Base-by-base conservation (phyloP, 2,888 invertebrate genomes). In the Rhingia rostrata region DNA sequence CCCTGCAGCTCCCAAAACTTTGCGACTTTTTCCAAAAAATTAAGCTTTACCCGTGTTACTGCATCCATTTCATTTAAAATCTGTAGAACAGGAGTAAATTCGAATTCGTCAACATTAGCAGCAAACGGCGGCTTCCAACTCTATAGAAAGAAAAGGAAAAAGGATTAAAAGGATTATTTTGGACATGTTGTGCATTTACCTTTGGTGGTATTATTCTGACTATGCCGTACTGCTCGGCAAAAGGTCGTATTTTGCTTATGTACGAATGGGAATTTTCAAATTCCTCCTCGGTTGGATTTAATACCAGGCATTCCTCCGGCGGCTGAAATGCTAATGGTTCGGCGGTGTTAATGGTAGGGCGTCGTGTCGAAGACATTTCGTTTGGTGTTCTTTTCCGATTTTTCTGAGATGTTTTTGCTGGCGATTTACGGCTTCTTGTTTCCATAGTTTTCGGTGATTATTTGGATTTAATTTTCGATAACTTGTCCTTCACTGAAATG, bases 1-100 rank as follows among this genome's bases (percentile, higher is more conserved):
- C 97, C 98, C 91, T 99, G 99, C 37, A 99, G 93, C 91, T 99
- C 98, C 99, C 99, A 99, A 92, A 99, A 99, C 92, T 98, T 98
- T 33, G 98, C 97, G 88, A 99, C 97, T 92, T 98, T 97, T 91
- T 99, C 98, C 88, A 99, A 93, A 92, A 99, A 99, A 93, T 99
- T 98, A 35, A 99, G 92, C 92, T 98, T 98, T 85, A 99, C 97
- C 78, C 99, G 94, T 37, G 98, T 98, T 90, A 98, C 97, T 4
- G 99, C 99, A 93, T 99, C 99, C 77, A 99, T 93, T 91, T 99
- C 99, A 92, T 99, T 99, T 67, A 99, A 93, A 87, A 98, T 95
- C 92, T 99, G 99, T 88, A 99, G 96, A 88, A 99, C 94, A 10
- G 99, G 99, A 14, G 97, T 97, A 92, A 99, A 99, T 88, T 96